Evolutionary conservation across 2,113 vertebrate genomes (phyloP), one percentile per base, ranked within the genome.

Genomic region (Corythornis vintsioides): DNA sequence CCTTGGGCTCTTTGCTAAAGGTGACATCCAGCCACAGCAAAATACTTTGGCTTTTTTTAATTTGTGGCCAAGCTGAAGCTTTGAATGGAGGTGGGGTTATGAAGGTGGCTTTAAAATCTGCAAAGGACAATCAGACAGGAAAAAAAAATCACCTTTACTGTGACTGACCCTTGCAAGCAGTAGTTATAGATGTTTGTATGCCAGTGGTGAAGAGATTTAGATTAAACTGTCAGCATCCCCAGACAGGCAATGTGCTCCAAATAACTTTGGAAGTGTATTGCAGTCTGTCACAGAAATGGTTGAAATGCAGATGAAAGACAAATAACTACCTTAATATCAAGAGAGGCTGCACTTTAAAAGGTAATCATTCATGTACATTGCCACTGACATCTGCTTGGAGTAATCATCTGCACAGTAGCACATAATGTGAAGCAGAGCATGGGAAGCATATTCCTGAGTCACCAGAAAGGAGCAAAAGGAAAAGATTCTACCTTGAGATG

Each of bases 311-410:
- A 61, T 93, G 70, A 71, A 86, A 72, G 83, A 72, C 61, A 72
- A 88, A 88, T 86, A 86, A 57, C 76, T 31, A 13, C 88, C 48
- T 88, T 69, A 81, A 67, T 81, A 31, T n/a, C 53, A 57, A 90
- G 89, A 21, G 89, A 86, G 66, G 89, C 93, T 93, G 65, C 84
- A 11, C 86, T 94, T 93, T 53, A 75, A 83, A 88, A 64, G 4
- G 16, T 64, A 45, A 88, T 94, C 83, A 40, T 45, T 96, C 86
- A 56, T 81, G 22, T 52, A 11, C 73, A 75, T 75, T 60, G 61
- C 81, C 86, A 10, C 53, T 91, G 92, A 61, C 88, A 90, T 83
- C 93, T 95, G 92, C 90, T 86, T 66, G 73, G 83, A 20, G 28
- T 79, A 63, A 80, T 92, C 72, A 35, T 52, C 86, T 3, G 13